Evolutionary conservation across 2,888 invertebrate species (phyloP).

Genomic region (Habroteleia sp.): DNA sequence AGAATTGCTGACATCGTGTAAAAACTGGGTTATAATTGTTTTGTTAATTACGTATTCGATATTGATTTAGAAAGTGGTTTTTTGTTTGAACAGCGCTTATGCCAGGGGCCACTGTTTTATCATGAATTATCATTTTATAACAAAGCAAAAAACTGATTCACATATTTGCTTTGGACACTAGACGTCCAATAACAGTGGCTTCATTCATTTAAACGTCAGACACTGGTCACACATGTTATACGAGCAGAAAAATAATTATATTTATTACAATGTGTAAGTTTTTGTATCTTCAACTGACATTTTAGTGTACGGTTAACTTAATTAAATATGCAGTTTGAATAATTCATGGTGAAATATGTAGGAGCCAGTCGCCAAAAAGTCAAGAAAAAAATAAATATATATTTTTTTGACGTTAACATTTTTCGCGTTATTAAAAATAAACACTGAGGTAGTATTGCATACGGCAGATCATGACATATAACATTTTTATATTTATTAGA

Average conservation of each 20-base stretch:
- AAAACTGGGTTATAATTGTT: constrained; percentile 20
- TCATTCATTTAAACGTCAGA: constrained; percentile 54
- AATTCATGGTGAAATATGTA: no score
- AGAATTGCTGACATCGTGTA: no score
- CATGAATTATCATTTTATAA: constrained; percentile 32
- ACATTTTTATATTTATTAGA: no score
- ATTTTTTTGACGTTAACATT: no score
- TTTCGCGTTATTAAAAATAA: no score
- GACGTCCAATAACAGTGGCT: constrained; percentile 22
- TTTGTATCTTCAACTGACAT: constrained; percentile 12
- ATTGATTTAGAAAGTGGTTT: constrained; percentile 41
- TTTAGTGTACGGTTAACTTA: constrained; percentile 21
- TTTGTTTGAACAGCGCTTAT: constrained; percentile 5
- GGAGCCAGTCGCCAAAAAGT: no score
- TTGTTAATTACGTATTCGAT: constrained; percentile 17
- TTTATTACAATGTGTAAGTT: constrained; percentile 11
- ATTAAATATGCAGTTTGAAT: no score
- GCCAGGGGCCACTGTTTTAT: constrained; percentile 22
- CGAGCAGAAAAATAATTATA: constrained; percentile 20
- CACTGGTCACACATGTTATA: constrained; percentile 28
- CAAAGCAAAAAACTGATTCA: constrained; percentile 6
- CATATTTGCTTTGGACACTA: constrained; percentile 47
- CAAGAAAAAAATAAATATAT: no score
- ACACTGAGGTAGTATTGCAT: no score
- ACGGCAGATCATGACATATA: no score